Evolutionary conservation across 2,797 vertebrate genomes (phyloP).

Genomic region (Apogon talboti): DNA sequence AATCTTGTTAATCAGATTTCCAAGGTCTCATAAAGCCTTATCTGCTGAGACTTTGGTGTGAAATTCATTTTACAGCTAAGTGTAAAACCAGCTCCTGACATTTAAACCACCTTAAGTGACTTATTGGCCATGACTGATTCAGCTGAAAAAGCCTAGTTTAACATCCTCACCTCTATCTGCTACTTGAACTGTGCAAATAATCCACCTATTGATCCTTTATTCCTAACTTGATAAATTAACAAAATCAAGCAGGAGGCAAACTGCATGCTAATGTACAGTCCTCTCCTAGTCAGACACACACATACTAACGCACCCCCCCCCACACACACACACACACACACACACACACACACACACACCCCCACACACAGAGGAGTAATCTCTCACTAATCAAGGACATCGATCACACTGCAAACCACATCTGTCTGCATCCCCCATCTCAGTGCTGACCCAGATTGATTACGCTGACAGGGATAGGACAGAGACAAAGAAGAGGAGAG

Average conservation of each 20-base stretch:
- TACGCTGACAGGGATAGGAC: conserved; percentile 38
- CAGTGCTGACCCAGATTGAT: conserved; percentile 62
- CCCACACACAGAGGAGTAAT: conserved; percentile 44
- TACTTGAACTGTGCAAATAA: conserved; percentile 63
- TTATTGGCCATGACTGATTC: conserved; percentile 30
- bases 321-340: background rate
- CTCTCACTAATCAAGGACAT: conserved; percentile 75
- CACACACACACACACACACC: conserved; percentile 22
- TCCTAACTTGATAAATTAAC: conserved; percentile 65
- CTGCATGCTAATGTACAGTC: conserved; percentile 47
- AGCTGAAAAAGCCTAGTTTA: conserved; percentile 41
- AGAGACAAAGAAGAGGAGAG: conserved; percentile 41
- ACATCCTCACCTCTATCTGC: conserved; percentile 45
- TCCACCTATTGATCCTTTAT: conserved; percentile 60
- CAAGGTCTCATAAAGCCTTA: no score
- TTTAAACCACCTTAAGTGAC: conserved; percentile 39
- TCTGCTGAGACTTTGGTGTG: conserved; percentile 3
- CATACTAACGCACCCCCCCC: conserved; percentile 9
- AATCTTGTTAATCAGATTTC: no score
- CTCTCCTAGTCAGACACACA: no score
- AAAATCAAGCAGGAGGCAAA: conserved; percentile 56
- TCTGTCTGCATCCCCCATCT: conserved; percentile 61
- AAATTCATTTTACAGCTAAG: conserved; percentile 21
- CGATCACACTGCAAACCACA: conserved; percentile 72
- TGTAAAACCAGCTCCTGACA: conserved; percentile 18